Evolutionary conservation across 1,140 invertebrate species (phyloP), one percentile per base, ranked within the genome.

Genomic region (Drosophila bifasciata): DNA sequence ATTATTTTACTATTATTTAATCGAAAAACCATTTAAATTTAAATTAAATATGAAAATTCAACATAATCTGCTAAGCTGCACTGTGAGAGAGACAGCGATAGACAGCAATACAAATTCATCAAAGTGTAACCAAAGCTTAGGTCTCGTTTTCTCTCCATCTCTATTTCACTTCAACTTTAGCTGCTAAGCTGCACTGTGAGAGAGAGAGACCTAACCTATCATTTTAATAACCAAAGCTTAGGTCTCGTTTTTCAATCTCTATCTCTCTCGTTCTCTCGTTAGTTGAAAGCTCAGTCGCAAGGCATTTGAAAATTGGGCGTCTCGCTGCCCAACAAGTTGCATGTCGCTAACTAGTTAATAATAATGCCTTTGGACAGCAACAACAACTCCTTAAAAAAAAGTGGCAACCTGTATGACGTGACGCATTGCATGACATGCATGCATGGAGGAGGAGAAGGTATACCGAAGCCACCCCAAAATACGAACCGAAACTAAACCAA

Each of bases 281-380:
- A 43, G 53, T 73, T 78, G 41, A 76, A 84, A 76, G 80, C 76
- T 75, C 62, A 66, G 41, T 57, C 43, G 71, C 61, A 67, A 66
- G 45, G 55, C 76, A 85, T 68, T 84, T 59, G 63, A 58, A 36
- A 52, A 59, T 50, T 53, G 68, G 64, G 66, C 53, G 52, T 45
- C 53, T 51, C 66, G 15, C 66, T 50, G 39, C 67, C 67, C 68
- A 70, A 70, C 66, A 74, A 74, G 72, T 83, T 80, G 80, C 80
- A 86, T 85, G 80, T 74, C 58, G 63, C 60, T 77, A 85, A 86
- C 81, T 81, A 85, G 81, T 85, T 85, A 86, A 85, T 86, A 85
- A 85, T 69, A 81, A 76, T 66, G 70, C 70, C 32, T 57, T 50
- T 36, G 62, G 23, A 69, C 63, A 68, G 7, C 23, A 6, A 53